Evolutionary conservation across 2,797 vertebrate genomes (phyloP), one percentile per base, ranked within the genome.

Genomic region (Artibeus jamaicensis): DNA sequence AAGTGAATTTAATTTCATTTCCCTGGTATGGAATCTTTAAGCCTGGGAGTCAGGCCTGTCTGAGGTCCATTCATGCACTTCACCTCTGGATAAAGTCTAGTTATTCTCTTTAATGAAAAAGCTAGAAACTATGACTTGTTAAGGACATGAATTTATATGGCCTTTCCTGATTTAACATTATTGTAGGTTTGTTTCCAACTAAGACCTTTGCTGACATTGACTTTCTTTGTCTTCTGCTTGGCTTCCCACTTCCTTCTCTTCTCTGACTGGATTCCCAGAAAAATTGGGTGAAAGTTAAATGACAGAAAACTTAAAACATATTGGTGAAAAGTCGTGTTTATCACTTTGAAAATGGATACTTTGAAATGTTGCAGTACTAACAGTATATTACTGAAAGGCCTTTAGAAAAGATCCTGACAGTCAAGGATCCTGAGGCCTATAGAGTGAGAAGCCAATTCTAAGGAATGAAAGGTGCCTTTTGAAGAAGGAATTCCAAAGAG

Each of bases 251-350:
- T 96, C 34, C 22, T 91, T 76, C 44, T 91, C 11, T 53, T 77
- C 12, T 86, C 9, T 39, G 62, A 55, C 10, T 34, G 22, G n/a
- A 55, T 77, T 83, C 32, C 62, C 57, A 50, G 26, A 86, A 68
- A 89, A 89, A 70, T 88, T 79, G 29, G 9, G 39, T 73, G 26
- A 79, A 87, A 91, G 32, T 94, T 95, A 70, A 93, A 74, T 39
- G 76, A 81, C 1, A 85, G 39, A 32, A 92, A 86, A 74, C 57
- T 84, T n/a, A 86, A 67, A 96, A 89, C 7, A 32, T 91, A 76
- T 0, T 83, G 62, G 32, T 87, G 34, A 82, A 86, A 96, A 82
- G 26, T 68, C 82, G 2, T 16, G 26, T 44, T 73, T 77, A 37
- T 78, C 46, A 71, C 9, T 97, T 93, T 59, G 74, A 32, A 74